These are phyloP conservation scores for Jordanella pulchra DNA, from an alignment of 2,797 vertebrate species.

Conservation along the genomic window DNA sequence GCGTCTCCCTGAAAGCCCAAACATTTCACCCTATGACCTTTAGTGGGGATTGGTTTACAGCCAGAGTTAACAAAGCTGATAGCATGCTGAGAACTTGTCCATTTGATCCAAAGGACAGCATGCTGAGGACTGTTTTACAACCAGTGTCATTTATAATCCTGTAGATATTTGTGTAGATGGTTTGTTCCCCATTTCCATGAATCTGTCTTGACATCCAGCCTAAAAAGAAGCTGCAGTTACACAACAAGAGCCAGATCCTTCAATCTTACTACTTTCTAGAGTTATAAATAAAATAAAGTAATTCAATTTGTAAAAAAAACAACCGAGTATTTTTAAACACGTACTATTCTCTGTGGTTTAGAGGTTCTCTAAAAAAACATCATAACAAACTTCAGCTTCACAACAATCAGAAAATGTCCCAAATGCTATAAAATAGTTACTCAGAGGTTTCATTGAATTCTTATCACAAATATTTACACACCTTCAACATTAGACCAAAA, in stretches of 20 bases:
- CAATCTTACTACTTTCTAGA: background rate
- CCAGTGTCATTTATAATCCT: constrained; percentile 33
- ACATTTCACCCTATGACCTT: constrained; percentile 77
- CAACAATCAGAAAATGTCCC: background rate
- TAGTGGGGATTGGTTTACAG: constrained; percentile 71
- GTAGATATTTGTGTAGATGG: constrained; percentile 31
- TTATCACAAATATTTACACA: background rate
- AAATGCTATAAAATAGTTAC: background rate
- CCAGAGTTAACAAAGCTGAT: constrained; percentile 70
- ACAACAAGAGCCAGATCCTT: constrained; percentile 3
- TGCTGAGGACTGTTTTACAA: constrained; percentile 48
- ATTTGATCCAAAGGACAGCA: constrained; percentile 61
- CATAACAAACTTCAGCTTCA: background rate
- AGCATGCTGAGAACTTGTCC: constrained; percentile 68
- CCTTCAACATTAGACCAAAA: background rate
- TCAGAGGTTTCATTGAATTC: background rate
- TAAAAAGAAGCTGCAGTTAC: background rate
- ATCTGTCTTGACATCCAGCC: constrained; percentile 5
- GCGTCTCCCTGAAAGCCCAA: constrained; percentile 76
- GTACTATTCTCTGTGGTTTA: background rate
- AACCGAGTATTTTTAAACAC: background rate
- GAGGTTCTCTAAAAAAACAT: background rate
- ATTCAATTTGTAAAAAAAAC: background rate
- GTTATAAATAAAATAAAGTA: background rate
- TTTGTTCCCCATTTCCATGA: constrained; percentile 13